Percentiles rank a stretch among this genome's conserved stretches.
These are phyloP conservation scores for Aricia artaxerxes DNA, from an alignment of 2,888 invertebrate species.

Conservation along the genomic window DNA sequence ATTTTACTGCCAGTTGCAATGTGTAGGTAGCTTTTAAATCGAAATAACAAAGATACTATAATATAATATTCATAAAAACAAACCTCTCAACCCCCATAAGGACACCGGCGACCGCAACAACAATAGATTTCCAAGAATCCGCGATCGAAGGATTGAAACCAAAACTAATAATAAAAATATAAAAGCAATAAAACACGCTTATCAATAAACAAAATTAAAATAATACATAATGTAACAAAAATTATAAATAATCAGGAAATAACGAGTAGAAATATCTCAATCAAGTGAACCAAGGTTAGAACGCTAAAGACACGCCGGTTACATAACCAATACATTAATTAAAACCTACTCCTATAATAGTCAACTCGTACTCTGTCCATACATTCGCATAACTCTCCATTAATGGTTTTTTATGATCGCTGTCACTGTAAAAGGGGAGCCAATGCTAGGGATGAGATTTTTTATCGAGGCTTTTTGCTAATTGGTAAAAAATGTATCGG, in stretches of 20 bases:
- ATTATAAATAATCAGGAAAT: conserved; percentile 50
- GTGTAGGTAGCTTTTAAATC: neutral
- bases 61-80: neutral
- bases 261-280: conserved; percentile 65
- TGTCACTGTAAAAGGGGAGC: conserved; percentile 57
- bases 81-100: neutral
- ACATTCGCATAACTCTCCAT: conserved; percentile 41
- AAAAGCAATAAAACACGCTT: conserved; percentile 15
- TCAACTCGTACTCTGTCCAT: conserved; percentile 46
- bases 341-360: conserved; percentile 64
- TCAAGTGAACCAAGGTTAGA: conserved; percentile 68
- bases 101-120: no score
- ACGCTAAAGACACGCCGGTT: conserved; percentile 62
- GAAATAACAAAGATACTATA: neutral
- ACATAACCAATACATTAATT: conserved; percentile 71
- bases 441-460: conserved; percentile 25
- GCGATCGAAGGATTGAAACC: neutral
- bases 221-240: conserved; percentile 38
- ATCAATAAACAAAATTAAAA: conserved; percentile 32
- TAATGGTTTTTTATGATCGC: conserved; percentile 57
- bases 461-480: conserved; percentile 12
- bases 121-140: no score
- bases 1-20: neutral
- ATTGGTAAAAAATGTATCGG: neutral
- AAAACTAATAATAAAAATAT: neutral